Base-by-base conservation (phyloP, 2,888 invertebrate species). In the Thera obeliscata region DNA sequence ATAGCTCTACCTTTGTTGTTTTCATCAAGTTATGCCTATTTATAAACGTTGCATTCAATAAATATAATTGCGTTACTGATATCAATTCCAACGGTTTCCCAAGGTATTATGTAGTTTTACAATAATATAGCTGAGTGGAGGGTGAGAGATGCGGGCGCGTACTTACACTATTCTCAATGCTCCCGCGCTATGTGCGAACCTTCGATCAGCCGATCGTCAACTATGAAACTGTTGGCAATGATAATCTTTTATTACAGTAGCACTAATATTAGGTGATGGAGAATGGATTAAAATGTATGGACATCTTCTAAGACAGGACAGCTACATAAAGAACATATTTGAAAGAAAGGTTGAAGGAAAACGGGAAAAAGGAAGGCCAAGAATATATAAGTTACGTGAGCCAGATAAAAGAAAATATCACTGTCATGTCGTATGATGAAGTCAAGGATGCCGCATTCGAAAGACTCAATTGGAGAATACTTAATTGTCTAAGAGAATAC, bases 121-220 rank as follows among this genome's bases (percentile, higher is more conserved):
- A 75, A 78, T 75, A 75, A 73, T 58, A 60, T 35, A 22, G 71
- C 80, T 70, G 74, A 74, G 81, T 76, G 74, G 78, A 77, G 81
- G 88, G 89, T 78, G 83, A 76, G 67, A 73, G 80, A 90, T 90
- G 90, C 90, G 90, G 90, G 90, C 77, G 78, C 79, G 78, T 72
- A 78, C 80, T 61, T 48, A 60, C 58, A 56, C 80, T 46, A 61
- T 80, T 81, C 76, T 64, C 61, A 58, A 62, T 67, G 74, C 74
- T 73, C 12, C 36, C 69, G 71, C 76, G 74, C 75, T 72, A 74
- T 70, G 70, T 71, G 74, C 72, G 63, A 74, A 74, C 66, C 56
- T 43, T 69, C 41, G 60, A 65, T 66, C 65, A 62, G 64, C 56
- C 57, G 57, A 66, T 61, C 54, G 52, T 57, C 9, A 64, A 71